phyloP scores from a whole-genome alignment of 2,888 invertebrate genomes.

The Hartigia nigra region DNA sequence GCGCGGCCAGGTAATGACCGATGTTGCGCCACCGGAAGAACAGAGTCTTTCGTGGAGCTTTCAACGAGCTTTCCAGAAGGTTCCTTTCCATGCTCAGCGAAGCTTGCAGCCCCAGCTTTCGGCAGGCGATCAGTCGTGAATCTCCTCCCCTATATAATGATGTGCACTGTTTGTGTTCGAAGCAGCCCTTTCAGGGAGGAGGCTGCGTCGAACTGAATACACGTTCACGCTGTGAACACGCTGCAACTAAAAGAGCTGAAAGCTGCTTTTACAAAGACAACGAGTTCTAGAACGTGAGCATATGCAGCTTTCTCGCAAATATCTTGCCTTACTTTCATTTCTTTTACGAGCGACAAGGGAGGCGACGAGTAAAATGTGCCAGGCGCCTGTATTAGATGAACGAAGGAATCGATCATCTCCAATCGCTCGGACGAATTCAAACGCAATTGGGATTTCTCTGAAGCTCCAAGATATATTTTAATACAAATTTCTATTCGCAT shows the following conservation, averaged over 20 bases:
- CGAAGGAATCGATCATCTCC: too few relatives aligned
- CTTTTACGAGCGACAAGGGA: neutral
- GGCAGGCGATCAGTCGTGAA: constrained; percentile 51
- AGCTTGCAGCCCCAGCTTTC: constrained; percentile 47
- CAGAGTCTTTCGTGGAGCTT: neutral
- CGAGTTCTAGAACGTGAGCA: neutral
- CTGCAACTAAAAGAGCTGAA: neutral
- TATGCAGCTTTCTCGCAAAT: neutral
- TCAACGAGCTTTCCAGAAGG: constrained; percentile 22
- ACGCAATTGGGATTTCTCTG: neutral
- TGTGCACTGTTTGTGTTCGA: constrained; percentile 38
- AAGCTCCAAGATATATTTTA: neutral
- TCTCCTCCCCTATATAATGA: constrained; percentile 52
- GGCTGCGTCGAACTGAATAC: neutral
- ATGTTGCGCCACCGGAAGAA: neutral
- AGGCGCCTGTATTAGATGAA: neutral
- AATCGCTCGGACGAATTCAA: neutral
- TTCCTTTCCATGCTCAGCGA: constrained; percentile 47
- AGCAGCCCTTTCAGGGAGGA: neutral
- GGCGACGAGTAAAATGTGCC: neutral
- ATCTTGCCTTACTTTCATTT: neutral
- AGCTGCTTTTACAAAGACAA: neutral
- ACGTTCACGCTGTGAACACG: neutral
- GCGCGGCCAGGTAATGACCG: neutral
- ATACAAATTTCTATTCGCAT: neutral